A percentile compares a stretch with the other conserved stretches of the same genome.
Evolutionary conservation across 2,113 vertebrate genomes (phyloP).

Genomic region (Lamprologus ornatipinnis): DNA sequence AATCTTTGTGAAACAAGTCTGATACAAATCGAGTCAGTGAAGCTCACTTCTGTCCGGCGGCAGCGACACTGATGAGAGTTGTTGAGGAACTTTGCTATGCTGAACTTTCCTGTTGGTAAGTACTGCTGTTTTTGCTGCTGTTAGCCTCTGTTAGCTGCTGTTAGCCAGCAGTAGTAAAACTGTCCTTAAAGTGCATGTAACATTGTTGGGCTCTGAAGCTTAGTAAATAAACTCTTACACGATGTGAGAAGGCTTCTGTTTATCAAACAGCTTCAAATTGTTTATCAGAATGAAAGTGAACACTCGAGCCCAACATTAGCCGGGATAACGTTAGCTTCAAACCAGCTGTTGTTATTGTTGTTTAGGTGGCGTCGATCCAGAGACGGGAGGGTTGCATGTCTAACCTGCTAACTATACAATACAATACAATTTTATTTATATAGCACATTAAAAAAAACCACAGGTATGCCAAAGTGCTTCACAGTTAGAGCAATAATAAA

Average conservation of each 20-base stretch:
- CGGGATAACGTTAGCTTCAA: not conserved
- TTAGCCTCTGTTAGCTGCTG: not conserved
- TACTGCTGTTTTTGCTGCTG: not conserved
- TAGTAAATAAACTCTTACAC: not conserved
- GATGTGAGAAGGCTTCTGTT: not conserved
- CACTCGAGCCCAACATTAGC: rapidly evolving
- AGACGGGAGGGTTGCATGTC: not conserved
- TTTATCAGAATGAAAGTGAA: not conserved
- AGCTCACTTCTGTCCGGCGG: rapidly evolving
- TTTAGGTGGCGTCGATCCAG: not conserved
- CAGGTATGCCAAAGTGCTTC: too few relatives aligned
- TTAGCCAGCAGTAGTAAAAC: not conserved
- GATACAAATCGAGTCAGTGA: not conserved
- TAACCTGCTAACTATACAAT: not conserved
- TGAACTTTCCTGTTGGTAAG: not conserved
- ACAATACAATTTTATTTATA: too few relatives aligned
- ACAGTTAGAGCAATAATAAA: too few relatives aligned
- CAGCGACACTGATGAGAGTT: not conserved
- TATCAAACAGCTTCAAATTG: not conserved
- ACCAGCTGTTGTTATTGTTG: not conserved
- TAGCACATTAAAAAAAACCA: too few relatives aligned
- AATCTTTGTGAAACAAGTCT: not conserved
- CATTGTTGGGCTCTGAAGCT: not conserved
- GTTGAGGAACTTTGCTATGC: not conserved
- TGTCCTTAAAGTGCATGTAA: not conserved